A percentile compares a stretch with the other conserved stretches of the same genome.
Evolutionary conservation across 2,888 invertebrate genomes (phyloP).

Genomic region (Andrena bucephala): DNA sequence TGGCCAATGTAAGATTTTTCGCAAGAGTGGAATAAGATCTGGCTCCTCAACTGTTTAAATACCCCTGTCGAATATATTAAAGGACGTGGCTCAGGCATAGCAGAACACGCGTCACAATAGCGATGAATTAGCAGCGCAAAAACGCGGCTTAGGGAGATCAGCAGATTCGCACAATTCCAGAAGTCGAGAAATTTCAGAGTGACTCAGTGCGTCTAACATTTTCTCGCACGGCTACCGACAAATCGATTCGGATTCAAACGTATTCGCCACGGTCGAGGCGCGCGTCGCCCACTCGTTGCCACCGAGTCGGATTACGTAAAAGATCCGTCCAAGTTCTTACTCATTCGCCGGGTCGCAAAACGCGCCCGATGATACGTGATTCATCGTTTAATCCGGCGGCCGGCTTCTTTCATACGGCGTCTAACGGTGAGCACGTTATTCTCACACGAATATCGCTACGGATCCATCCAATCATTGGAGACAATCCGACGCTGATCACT

Average conservation of each 20-base stretch:
- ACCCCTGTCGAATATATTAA: too few relatives aligned
- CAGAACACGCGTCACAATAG: too few relatives aligned
- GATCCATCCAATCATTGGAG: conserved; percentile 1
- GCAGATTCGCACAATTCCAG: neutral
- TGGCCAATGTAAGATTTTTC: neutral
- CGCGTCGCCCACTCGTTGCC: conserved; percentile 64
- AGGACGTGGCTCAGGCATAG: too few relatives aligned
- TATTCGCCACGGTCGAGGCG: conserved; percentile 10
- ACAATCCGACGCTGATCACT: neutral
- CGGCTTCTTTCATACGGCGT: conserved; percentile 26
- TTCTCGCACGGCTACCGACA: conserved; percentile 15
- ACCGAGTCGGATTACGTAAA: conserved; percentile 65
- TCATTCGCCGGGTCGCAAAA: conserved; percentile 63
- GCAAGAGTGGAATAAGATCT: neutral
- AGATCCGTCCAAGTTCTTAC: conserved; percentile 67
- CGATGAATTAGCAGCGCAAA: too few relatives aligned
- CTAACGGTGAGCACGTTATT: conserved; percentile 32
- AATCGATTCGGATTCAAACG: conserved; percentile 55
- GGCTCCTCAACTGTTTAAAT: neutral
- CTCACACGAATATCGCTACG: neutral
- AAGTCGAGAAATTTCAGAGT: conserved; percentile 15
- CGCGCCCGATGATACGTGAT: conserved; percentile 60
- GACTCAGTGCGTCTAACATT: neutral
- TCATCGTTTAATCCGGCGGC: conserved; percentile 65
- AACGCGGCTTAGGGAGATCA: neutral